Percentiles rank a stretch among this genome's conserved stretches.
Evolutionary conservation across 2,797 vertebrate genomes (phyloP).

Genomic region (Ambastaia sidthimunki): DNA sequence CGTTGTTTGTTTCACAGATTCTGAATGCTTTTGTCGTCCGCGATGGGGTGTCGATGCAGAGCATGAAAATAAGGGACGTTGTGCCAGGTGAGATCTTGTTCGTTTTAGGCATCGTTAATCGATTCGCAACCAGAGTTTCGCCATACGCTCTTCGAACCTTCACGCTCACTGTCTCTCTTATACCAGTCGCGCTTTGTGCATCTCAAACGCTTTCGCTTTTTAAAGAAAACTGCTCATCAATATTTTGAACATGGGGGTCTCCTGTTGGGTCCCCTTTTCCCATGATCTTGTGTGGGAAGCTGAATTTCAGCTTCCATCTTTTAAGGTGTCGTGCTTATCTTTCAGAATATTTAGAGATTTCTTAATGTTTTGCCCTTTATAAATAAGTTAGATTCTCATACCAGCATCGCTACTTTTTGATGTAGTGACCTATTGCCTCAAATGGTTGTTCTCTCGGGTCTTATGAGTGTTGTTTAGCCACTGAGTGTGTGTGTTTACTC

Average conservation of each 20-base stretch:
- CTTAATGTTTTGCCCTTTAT: slow-evolving; percentile 31
- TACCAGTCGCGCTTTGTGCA: slow-evolving; percentile 58
- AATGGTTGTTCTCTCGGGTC: slow-evolving; percentile 25
- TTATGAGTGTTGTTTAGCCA: background rate
- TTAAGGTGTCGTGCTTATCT: slow-evolving; percentile 38
- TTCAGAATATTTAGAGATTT: slow-evolving; percentile 27
- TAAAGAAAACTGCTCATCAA: slow-evolving; percentile 20
- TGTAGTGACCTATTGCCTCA: slow-evolving; percentile 19
- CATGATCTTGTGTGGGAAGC: slow-evolving; percentile 57
- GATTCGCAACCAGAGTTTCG: slow-evolving; percentile 70
- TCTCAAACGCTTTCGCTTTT: slow-evolving; percentile 23
- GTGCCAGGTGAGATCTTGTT: slow-evolving; percentile 79
- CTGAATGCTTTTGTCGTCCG: slow-evolving; percentile 78
- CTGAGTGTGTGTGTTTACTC: background rate
- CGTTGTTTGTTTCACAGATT: slow-evolving; percentile 68
- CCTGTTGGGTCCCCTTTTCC: slow-evolving; percentile 48
- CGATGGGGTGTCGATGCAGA: slow-evolving; percentile 80
- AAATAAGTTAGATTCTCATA: background rate
- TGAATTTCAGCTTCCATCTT: slow-evolving; percentile 47
- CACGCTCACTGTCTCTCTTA: slow-evolving; percentile 69
- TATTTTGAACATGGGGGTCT: slow-evolving; percentile 28
- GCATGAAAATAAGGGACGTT: slow-evolving; percentile 81
- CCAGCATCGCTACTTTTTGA: slow-evolving; percentile 17
- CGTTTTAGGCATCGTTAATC: slow-evolving; percentile 64
- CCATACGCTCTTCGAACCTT: slow-evolving; percentile 71